These are phyloP conservation scores for Eriocheir sinensis DNA, from an alignment of 1,140 invertebrate genomes.

Conservation along the genomic window DNA sequence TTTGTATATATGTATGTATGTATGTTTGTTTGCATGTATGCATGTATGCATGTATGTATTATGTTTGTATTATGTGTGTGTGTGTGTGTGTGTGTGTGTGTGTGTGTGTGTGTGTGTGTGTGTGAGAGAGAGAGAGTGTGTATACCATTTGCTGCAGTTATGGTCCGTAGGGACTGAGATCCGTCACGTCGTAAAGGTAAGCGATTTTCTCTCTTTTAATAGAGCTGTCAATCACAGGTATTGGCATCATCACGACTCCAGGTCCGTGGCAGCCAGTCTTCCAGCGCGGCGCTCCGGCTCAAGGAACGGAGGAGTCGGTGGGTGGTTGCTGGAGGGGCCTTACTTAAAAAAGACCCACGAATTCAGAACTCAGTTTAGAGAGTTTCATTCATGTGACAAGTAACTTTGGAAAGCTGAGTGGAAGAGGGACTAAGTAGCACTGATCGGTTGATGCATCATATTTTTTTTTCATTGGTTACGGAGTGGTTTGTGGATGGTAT, in stretches of 20 bases:
- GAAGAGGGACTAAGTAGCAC: not conserved
- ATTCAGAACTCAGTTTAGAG: not conserved
- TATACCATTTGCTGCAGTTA: conserved; percentile 57
- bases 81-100: conserved; percentile 16
- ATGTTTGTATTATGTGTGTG: not conserved
- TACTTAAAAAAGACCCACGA: not conserved
- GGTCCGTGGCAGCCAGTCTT: not conserved
- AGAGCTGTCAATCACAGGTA: conserved; percentile 63
- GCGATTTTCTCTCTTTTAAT: conserved; percentile 68
- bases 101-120: conserved; percentile 45
- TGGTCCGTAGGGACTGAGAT: conserved; percentile 52
- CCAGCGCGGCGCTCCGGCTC: not conserved
- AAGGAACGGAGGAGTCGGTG: not conserved
- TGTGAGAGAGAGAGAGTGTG: not conserved
- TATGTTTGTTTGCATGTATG: not conserved
- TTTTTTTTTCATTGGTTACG: too few species aligned
- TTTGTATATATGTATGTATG: too few species aligned
- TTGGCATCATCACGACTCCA: conserved; percentile 39
- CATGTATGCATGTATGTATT: not conserved
- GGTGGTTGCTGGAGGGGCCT: not conserved
- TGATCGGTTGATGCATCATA: too few species aligned
- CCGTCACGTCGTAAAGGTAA: conserved; percentile 62
- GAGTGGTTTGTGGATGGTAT: too few species aligned
- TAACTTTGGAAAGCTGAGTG: not conserved
- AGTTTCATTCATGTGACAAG: not conserved